Evolutionary conservation across 2,888 invertebrate genomes (phyloP).

Genomic region (Cantharis nigra): DNA sequence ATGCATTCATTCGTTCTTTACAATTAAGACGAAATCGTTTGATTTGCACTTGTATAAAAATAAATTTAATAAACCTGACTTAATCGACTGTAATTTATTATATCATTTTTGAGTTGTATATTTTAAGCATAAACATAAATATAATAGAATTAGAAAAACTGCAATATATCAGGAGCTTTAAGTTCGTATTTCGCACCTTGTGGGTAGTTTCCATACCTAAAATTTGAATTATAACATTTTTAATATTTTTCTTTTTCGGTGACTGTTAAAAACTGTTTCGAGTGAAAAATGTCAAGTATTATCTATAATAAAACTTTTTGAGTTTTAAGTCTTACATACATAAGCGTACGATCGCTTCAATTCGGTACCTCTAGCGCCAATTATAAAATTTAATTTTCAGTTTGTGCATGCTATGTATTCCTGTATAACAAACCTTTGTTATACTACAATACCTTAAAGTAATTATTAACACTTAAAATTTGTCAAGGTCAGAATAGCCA

Average conservation of each 20-base stretch:
- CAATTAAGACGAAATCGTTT: neutral
- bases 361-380: neutral
- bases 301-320: neutral
- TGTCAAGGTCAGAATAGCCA: neutral
- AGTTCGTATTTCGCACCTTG: neutral
- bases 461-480: neutral
- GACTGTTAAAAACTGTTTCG: neutral
- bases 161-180: neutral
- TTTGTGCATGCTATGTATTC: neutral
- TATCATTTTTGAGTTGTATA: neutral
- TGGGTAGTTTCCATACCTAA: neutral
- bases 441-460: neutral
- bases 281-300: neutral
- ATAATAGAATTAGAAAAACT: neutral
- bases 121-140: neutral
- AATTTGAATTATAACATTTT: neutral
- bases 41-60: neutral
- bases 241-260: neutral
- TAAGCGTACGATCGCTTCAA: neutral
- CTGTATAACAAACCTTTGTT: neutral
- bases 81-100: neutral
- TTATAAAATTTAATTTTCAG: neutral
- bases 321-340: neutral
- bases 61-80: neutral
- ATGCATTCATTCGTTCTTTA: neutral